phyloP scores from a whole-genome alignment of 2,888 invertebrate genomes.

The Machimus rusticus region DNA sequence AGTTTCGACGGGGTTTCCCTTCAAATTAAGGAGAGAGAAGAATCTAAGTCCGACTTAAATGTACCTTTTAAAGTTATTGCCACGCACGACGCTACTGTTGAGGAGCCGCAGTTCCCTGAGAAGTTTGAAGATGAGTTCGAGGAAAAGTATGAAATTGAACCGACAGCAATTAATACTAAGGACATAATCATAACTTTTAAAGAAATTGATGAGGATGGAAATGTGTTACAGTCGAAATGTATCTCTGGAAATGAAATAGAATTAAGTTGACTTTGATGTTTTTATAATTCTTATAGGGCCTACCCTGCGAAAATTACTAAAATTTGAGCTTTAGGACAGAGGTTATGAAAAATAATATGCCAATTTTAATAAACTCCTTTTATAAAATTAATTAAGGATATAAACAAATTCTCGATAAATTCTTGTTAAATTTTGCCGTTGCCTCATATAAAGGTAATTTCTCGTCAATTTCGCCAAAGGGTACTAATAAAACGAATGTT shows the following conservation, averaged over 20 bases:
- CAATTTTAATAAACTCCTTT: no score
- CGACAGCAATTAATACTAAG: slow-evolving; percentile 43
- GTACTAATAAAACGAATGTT: no score
- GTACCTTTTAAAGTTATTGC: slow-evolving; percentile 49
- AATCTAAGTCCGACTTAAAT: slow-evolving; percentile 40
- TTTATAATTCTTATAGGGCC: not conserved
- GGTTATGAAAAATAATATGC: no score
- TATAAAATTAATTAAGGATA: no score
- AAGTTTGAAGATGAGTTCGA: not conserved
- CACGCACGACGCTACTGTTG: slow-evolving; percentile 3
- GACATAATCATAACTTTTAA: slow-evolving; percentile 71
- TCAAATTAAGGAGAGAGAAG: slow-evolving; percentile 41
- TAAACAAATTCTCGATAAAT: no score
- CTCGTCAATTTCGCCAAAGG: no score
- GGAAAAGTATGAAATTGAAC: slow-evolving; percentile 45
- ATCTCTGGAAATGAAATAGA: slow-evolving; percentile 66
- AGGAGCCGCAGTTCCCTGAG: not conserved
- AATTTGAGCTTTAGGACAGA: no score
- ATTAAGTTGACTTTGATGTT: slow-evolving; percentile 26
- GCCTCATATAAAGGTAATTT: no score
- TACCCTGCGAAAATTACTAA: no score
- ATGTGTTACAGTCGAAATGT: slow-evolving; percentile 68
- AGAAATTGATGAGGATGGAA: slow-evolving; percentile 72
- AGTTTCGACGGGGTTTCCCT: slow-evolving; percentile 52
- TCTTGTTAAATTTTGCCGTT: no score